Base-by-base conservation (phyloP, 2,113 vertebrate species). In the Zeus faber region DNA sequence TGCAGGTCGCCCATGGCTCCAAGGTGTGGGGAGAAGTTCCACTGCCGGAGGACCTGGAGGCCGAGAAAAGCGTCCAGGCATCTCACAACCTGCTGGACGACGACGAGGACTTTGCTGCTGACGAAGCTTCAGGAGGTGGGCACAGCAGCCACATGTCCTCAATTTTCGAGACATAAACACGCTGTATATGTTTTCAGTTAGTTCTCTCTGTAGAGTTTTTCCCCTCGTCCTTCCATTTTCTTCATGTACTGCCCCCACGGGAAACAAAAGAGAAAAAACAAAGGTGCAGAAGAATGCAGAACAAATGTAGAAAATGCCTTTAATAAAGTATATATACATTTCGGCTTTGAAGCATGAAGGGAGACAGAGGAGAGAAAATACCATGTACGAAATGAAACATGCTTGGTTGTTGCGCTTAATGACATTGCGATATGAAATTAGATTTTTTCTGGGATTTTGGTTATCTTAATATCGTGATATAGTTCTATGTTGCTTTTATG, bases 21-120 rank as follows among this genome's bases (percentile, higher is more conserved):
- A 91, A 91, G 82, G 90, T 91, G 58, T 91, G 84, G 90, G 85
- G 79, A 27, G 90, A 90, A 67, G 85, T 90, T 13, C 79, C 86
- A 2, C 29, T 87, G 48, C 87, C 88, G 5, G 88, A 90, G 57
- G 88, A 91, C 72, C 53, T 88, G 58, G 87, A 89, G 27, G 73
- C 77, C 1, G 68, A 79, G 48, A 81, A 68, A 17, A 61, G 57
- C 5, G 54, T 69, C 22, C 49, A n/a, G 49, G 62, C 54, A 9
- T 67, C 75, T 6, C 74, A 21, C 18, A 82, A 64, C 44, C 79
- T 85, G 37, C 75, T 89, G 51, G 87, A 83, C 4, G 88, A 91
- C 9, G 90, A 91, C 3, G 90, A 90, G 49, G 88, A 88, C 79
- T 90, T 91, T 24, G 73, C 71, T 6, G 76, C 82, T 1, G 88